These are phyloP conservation scores for Drosophila subpulchrella DNA, from an alignment of 1,140 invertebrate species.

Conservation along the genomic window DNA sequence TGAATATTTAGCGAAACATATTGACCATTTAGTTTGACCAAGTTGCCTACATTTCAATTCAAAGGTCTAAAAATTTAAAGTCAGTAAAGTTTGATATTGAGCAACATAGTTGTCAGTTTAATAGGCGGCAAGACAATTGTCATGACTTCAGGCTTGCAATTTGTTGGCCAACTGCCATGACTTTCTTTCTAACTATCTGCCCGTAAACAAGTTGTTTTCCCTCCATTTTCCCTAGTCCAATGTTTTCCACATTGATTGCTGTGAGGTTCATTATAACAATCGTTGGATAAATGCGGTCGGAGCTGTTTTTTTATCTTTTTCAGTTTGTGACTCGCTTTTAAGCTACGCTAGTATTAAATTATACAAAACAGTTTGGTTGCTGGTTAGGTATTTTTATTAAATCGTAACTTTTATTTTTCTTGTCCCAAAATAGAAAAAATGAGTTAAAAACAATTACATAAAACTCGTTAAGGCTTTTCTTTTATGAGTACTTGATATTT, in stretches of 20 bases:
- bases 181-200: constrained; percentile 1
- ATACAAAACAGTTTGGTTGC: background rate
- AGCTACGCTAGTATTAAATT: background rate
- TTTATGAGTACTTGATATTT: background rate
- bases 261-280: constrained; percentile 25
- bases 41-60: too few relatives aligned
- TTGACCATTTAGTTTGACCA: too few relatives aligned
- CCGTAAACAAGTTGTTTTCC: constrained; percentile 24
- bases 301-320: constrained; percentile 5
- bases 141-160: constrained; percentile 15
- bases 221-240: background rate
- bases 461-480: background rate
- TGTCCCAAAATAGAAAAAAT: background rate
- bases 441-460: too few relatives aligned
- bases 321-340: background rate
- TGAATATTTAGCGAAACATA: background rate
- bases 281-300: background rate
- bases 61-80: background rate
- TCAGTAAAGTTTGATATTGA: background rate
- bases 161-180: constrained; percentile 46
- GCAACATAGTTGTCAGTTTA: background rate
- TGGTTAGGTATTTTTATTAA: background rate
- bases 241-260: constrained; percentile 9
- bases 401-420: background rate
- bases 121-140: background rate